Base-by-base conservation (phyloP, 2,113 vertebrate genomes). In the Bujurquina vittata region DNA sequence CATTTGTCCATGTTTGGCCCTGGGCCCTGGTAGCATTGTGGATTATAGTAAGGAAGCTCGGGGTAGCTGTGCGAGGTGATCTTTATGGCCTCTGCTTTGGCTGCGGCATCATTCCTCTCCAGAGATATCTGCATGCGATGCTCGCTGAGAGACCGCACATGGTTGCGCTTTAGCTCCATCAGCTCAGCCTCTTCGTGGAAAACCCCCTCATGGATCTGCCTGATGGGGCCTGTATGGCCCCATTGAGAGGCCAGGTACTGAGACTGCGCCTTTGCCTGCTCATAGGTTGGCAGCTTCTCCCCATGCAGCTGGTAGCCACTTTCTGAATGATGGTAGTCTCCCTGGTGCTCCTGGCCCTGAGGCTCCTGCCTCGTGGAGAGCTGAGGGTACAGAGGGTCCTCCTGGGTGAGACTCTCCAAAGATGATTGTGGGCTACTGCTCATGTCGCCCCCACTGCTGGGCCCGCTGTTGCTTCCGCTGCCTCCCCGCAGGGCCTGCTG, bases 271-370 rank as follows among this genome's bases (percentile, higher is more conserved):
- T 99, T 99, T 76, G 98, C 98, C 92, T 99, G 97, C 89, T 99
- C 98, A 10, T 99, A 99, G 23, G 96, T 97, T 2, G 98, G 98
- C 6, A 99, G 95, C 92, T 98, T 97, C 91, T 99, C 98, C 1
- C 97, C 97, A 73, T 97, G 97, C 75, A 97, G 96, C 72, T 97
- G 96, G 65, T 96, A 97, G 49, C 89, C 92, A 83, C 96, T 97
- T 82, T 99, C 98, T 75, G 96, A 94, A 92, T 98, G 97, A 87
- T 95, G 63, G 84, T 97, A 97, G 90, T 98, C 96, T 0, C 96
- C 96, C 84, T 99, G 98, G 87, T 99, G 96, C 93, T 99, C 98
- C 93, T 99, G 98, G 82, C 98, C 98, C 92, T 99, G 98, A 18
- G 98, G 98, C 91, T 99, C 98, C 94, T 99, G 98, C 77, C 98